Percentiles rank a stretch among this genome's conserved stretches.
phyloP scores from a whole-genome alignment of 2,113 vertebrate species.

The Aspidoscelis tigris region DNA sequence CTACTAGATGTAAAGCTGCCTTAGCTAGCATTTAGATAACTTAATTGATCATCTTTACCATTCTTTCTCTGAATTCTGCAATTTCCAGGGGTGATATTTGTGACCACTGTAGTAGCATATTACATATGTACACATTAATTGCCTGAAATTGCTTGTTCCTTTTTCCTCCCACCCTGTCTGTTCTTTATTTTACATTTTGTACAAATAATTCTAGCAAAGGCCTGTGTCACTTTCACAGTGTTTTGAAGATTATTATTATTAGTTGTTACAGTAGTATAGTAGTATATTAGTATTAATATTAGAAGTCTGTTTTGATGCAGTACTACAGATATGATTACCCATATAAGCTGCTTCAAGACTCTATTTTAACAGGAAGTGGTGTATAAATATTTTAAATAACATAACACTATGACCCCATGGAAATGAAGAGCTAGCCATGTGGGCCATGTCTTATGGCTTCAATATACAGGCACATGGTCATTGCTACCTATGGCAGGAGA shows the following conservation, averaged over 20 bases:
- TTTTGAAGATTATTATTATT: background rate
- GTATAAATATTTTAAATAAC: constrained; percentile 1
- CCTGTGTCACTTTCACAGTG: background rate
- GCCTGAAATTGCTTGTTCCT: background rate
- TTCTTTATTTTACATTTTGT: background rate
- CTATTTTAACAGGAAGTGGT: too few relatives aligned
- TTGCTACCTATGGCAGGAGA: background rate
- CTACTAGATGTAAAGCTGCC: constrained; percentile 39
- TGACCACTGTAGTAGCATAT: background rate
- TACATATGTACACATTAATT: background rate
- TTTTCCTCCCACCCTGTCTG: background rate
- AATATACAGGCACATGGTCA: background rate
- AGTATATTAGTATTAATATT: background rate
- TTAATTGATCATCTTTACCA: background rate
- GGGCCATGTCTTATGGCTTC: background rate
- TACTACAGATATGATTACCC: background rate
- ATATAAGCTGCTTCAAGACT: too few relatives aligned
- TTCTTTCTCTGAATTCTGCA: constrained; percentile 11
- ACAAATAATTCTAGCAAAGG: background rate
- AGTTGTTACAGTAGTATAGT: background rate
- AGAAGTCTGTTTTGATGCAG: background rate
- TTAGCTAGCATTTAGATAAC: constrained; percentile 35
- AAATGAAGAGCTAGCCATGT: background rate
- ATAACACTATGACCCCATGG: background rate
- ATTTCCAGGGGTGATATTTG: background rate